Conservation (phyloP, 1,140 invertebrate genomes). For the Bombyx mandarina region DNA sequence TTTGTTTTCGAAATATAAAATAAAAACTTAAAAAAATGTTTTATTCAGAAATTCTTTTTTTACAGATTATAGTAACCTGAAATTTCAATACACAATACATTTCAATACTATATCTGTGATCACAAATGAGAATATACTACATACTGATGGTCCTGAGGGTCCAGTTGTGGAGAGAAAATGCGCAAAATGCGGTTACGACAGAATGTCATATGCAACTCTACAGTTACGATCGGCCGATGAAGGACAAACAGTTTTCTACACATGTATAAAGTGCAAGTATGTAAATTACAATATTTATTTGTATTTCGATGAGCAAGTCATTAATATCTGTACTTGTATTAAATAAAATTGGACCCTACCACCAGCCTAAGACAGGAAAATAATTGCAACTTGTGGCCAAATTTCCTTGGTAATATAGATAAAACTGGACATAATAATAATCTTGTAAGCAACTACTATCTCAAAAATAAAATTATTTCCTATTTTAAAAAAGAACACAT, state of each 20-base stretch:
- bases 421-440: too few relatives aligned
- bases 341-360: too few relatives aligned
- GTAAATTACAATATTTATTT: conserved; percentile 16
- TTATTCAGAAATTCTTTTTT: conserved; percentile 10
- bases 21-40: neutral
- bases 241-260: conserved; percentile 99
- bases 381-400: too few relatives aligned
- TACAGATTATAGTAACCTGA: conserved; percentile 77
- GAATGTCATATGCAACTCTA: conserved; percentile 95
- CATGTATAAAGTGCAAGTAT: conserved; percentile 94
- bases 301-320: too few relatives aligned
- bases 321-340: too few relatives aligned
- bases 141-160: conserved; percentile 75
- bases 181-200: conserved; percentile 89
- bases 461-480: too few relatives aligned
- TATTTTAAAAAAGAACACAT: too few relatives aligned
- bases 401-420: too few relatives aligned
- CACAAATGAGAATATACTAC: conserved; percentile 41
- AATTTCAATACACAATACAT: conserved; percentile 76
- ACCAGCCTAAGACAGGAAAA: too few relatives aligned
- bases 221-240: conserved; percentile 98
- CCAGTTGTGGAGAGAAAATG: conserved; percentile 90
- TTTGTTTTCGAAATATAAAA: neutral
- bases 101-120: conserved; percentile 74
- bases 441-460: too few relatives aligned